Percentiles rank a stretch among this genome's conserved stretches.
Evolutionary conservation across 2,888 invertebrate genomes (phyloP).

Genomic region (Nowickia ferox): DNA sequence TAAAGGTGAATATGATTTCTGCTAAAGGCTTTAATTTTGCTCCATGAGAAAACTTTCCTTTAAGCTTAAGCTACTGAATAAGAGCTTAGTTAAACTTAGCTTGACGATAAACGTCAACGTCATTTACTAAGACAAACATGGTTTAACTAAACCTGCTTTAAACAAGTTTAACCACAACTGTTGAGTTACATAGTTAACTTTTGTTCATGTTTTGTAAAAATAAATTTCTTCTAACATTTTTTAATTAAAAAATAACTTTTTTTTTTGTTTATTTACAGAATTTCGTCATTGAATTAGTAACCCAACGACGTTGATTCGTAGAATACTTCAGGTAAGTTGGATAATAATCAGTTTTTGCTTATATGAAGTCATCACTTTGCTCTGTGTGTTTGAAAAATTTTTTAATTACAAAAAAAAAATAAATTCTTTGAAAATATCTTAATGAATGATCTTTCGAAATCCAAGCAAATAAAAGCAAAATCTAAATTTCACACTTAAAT

Average conservation of each 20-base stretch:
- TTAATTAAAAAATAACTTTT: neutral
- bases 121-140: neutral
- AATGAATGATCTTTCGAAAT: neutral
- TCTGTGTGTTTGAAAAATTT: neutral
- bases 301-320: neutral
- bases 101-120: too few species aligned
- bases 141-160: neutral
- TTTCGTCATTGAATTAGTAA: constrained; percentile 15
- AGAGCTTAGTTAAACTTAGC: neutral
- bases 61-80: neutral
- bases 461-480: neutral
- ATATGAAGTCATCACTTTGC: constrained; percentile 31
- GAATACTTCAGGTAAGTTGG: constrained; percentile 38
- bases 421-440: neutral
- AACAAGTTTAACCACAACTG: constrained; percentile 1
- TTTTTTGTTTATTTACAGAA: constrained; percentile 40
- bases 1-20: too few species aligned
- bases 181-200: neutral
- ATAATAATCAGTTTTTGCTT: neutral
- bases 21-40: too few species aligned
- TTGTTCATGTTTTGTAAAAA: neutral
- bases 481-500: neutral
- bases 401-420: neutral
- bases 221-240: neutral
- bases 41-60: too few species aligned